Percentiles rank a stretch among this genome's conserved stretches.
phyloP scores from a whole-genome alignment of 2,888 invertebrate genomes.

The Cephus pygmeus region DNA sequence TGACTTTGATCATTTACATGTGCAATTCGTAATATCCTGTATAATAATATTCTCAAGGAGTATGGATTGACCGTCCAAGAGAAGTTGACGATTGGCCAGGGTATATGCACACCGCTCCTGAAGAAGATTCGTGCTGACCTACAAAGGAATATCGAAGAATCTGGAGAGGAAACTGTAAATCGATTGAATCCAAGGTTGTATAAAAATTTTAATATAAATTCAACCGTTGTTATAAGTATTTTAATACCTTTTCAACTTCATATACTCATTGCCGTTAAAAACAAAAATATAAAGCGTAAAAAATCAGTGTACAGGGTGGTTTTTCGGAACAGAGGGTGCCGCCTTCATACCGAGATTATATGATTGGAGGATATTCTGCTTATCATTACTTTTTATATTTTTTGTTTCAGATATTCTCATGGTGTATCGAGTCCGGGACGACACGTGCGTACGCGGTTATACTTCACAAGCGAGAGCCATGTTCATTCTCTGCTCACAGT shows the following conservation, averaged over 20 bases:
- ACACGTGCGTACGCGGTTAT: slow-evolving; percentile 97
- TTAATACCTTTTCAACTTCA: background rate
- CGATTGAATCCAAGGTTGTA: slow-evolving; percentile 88
- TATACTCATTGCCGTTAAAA: background rate
- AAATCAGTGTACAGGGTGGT: background rate
- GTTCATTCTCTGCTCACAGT: slow-evolving; percentile 98
- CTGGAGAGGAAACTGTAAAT: slow-evolving; percentile 93
- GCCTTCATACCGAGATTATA: background rate
- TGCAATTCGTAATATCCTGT: slow-evolving; percentile 8
- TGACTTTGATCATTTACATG: slow-evolving; percentile 5
- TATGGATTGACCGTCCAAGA: slow-evolving; percentile 96
- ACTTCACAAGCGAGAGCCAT: slow-evolving; percentile 99
- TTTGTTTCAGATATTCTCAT: slow-evolving; percentile 83
- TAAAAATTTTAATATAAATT: background rate
- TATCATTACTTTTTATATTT: slow-evolving; percentile 1
- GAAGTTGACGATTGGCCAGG: slow-evolving; percentile 95
- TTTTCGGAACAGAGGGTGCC: background rate
- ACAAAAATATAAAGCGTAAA: background rate
- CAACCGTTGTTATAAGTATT: background rate
- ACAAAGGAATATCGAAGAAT: slow-evolving; percentile 91
- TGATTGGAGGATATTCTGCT: background rate
- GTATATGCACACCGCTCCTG: slow-evolving; percentile 95
- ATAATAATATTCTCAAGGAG: slow-evolving; percentile 72
- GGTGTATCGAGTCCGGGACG: slow-evolving; percentile 98
- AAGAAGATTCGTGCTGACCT: slow-evolving; percentile 96